phyloP scores from a whole-genome alignment of 2,797 vertebrate species.

The Carcharodon carcharias region DNA sequence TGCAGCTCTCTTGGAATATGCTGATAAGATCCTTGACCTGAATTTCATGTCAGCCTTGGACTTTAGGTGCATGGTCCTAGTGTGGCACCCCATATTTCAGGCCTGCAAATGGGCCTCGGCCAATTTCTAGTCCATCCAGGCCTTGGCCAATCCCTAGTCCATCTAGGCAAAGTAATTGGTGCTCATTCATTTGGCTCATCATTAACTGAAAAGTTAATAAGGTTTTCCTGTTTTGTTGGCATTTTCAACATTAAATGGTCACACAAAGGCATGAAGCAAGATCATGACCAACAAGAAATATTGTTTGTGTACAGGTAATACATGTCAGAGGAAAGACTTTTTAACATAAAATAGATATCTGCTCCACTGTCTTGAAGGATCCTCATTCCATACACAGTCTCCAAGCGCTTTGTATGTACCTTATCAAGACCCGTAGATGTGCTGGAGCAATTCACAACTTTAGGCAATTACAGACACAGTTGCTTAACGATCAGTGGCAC shows the following conservation, averaged over 20 bases:
- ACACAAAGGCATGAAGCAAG: not conserved
- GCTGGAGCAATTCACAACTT: not conserved
- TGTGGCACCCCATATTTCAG: too few species aligned
- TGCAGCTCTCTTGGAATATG: too few species aligned
- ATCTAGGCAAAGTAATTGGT: too few species aligned
- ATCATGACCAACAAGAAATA: not conserved
- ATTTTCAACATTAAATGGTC: not conserved
- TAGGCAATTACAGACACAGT: not conserved
- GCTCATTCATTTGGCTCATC: too few species aligned
- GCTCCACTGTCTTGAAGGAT: not conserved
- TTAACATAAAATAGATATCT: not conserved
- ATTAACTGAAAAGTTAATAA: too few species aligned
- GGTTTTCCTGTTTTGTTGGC: too few species aligned
- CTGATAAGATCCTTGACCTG: too few species aligned
- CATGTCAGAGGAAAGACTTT: not conserved
- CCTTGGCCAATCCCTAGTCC: too few species aligned
- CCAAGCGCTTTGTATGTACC: not conserved
- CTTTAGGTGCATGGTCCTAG: too few species aligned
- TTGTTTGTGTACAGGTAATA: not conserved
- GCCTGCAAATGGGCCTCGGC: too few species aligned
- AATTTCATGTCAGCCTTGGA: too few species aligned
- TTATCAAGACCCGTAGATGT: not conserved
- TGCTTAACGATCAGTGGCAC: not conserved
- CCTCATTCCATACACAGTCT: not conserved
- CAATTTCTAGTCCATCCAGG: too few species aligned